Conservation (phyloP, 2,888 invertebrate genomes). For the Oegoconia quadripuncta region DNA sequence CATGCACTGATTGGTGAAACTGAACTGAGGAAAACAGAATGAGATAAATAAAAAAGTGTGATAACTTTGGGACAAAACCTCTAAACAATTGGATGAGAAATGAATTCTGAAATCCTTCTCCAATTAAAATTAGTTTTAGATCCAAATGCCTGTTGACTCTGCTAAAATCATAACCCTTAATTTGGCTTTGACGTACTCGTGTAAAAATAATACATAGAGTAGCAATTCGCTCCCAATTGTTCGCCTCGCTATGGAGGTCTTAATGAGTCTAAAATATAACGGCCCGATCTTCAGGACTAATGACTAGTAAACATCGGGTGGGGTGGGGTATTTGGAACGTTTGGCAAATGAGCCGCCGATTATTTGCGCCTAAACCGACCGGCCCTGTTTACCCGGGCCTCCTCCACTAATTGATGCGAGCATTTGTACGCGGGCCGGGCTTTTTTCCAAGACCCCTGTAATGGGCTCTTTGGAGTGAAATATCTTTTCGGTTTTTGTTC, state of each 20-base stretch:
- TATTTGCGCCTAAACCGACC: constrained; percentile 53
- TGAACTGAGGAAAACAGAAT: too few relatives aligned
- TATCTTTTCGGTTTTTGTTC: constrained; percentile 55
- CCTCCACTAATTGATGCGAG: constrained; percentile 65
- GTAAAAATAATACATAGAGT: too few relatives aligned
- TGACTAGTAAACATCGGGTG: constrained; percentile 62
- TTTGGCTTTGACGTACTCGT: background rate
- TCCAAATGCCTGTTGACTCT: too few relatives aligned
- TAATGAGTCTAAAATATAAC: constrained; percentile 12
- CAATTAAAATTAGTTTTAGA: too few relatives aligned
- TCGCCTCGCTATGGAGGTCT: constrained; percentile 1
- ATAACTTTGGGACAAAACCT: too few relatives aligned
- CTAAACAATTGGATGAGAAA: too few relatives aligned
- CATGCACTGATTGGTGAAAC: too few relatives aligned
- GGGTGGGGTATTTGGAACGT: constrained; percentile 32
- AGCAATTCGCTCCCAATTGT: background rate
- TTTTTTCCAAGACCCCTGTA: constrained; percentile 61
- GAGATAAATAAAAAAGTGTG: too few relatives aligned
- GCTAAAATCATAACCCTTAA: too few relatives aligned
- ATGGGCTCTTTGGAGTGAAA: constrained; percentile 61
- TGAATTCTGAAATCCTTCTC: too few relatives aligned
- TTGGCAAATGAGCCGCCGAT: constrained; percentile 60
- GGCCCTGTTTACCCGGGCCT: constrained; percentile 50
- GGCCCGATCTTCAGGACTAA: constrained; percentile 51
- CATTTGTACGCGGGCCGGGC: constrained; percentile 36